phyloP scores from a whole-genome alignment of 2,888 invertebrate genomes.

The Quadriops clusia region DNA sequence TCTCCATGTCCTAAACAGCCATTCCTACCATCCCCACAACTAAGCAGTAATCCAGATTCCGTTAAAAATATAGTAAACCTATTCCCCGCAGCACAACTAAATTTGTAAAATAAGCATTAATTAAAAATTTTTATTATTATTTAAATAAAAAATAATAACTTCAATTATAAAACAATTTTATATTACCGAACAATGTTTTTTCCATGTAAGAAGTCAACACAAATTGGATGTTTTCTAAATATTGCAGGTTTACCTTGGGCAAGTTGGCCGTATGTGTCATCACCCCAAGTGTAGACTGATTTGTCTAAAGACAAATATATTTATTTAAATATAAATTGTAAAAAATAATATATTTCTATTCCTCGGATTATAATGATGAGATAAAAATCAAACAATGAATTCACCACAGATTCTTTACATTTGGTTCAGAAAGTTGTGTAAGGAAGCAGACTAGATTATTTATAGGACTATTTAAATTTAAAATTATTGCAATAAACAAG shows the following conservation, averaged over 20 bases:
- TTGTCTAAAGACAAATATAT: slow-evolving; percentile 35
- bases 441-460: too few relatives aligned
- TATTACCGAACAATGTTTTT: slow-evolving; percentile 45
- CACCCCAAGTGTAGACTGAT: slow-evolving; percentile 58
- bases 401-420: too few relatives aligned
- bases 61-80: slow-evolving; percentile 56
- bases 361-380: too few relatives aligned
- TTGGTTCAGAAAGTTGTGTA: too few relatives aligned
- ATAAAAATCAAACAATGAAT: too few relatives aligned
- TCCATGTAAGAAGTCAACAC: slow-evolving; percentile 48
- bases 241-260: slow-evolving; percentile 42
- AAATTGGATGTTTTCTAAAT: slow-evolving; percentile 44
- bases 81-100: slow-evolving; percentile 48
- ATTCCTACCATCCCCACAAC: slow-evolving; percentile 52
- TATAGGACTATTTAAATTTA: too few relatives aligned
- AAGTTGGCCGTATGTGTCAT: slow-evolving; percentile 52
- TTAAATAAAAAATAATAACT: slow-evolving; percentile 1
- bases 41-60: slow-evolving; percentile 54
- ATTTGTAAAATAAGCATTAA: too few relatives aligned
- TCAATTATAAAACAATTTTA: slow-evolving; percentile 3
- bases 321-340: slow-evolving; percentile 8
- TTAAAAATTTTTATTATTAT: slow-evolving; percentile 1
- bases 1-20: slow-evolving; percentile 55
- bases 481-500: too few relatives aligned
- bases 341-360: slow-evolving; percentile 8